Evolutionary conservation across 2,888 invertebrate species (phyloP), one percentile per base, ranked within the genome.

Genomic region (Mythimna loreyi): DNA sequence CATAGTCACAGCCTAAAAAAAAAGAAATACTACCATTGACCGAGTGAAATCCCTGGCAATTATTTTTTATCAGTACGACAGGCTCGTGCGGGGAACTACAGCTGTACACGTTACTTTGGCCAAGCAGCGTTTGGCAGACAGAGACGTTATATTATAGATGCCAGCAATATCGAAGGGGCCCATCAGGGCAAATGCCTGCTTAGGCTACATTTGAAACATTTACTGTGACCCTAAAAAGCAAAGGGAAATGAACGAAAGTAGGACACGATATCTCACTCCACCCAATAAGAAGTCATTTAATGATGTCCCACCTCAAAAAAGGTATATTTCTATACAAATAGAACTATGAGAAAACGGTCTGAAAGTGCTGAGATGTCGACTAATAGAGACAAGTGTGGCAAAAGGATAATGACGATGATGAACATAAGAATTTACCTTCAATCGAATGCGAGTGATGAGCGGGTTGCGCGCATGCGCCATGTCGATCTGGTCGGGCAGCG

Each of bases 391-490:
- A 7, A 25, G 25, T 13, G 9, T 25, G 21, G 21, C 16, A 52
- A 9, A 28, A 28, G 19, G 28, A 28, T 52, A 7, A 25, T n/a
- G 28, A 9, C 28, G 52, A 19, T 53, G 13, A 30, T 3, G 13
- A 40, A 21, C 2, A 13, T 55, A 4, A 16, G 21, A 9, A 5
- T 16, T 16, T 67, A 92, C 92, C 86, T 88, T 89, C 0, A 79
- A 4, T 25, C 92, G 82, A 66, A 89, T 68, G 5, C 65, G 23
- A 49, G 80, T 1, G 43, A 93, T 55, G 23, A 80, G 72, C 0
- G 82, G 85, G 2, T 93, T 93, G 16, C 73, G 82, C 0, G 92
- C 93, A 1, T 91, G 89, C 16, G 91, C 86, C 93, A 93, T 90
- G 84, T 93, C 93, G 23, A 93, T 80, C 74, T 86, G 70, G 11